phyloP scores from a whole-genome alignment of 2,888 invertebrate species.

The Acleris sparsana region DNA sequence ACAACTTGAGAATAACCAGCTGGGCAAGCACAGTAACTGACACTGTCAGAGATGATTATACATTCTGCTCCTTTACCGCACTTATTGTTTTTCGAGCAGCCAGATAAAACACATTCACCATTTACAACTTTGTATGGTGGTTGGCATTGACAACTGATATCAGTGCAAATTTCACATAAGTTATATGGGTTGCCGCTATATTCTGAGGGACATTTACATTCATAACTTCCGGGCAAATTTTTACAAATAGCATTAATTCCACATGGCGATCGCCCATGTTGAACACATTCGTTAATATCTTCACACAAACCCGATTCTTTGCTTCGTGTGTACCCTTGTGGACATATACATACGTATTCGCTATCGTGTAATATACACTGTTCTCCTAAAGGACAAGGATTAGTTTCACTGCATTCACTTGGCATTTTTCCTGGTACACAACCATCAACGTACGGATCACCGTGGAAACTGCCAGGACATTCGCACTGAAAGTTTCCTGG shows the following conservation, averaged over 20 bases:
- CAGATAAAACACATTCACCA: constrained; percentile 92
- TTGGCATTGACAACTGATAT: constrained; percentile 93
- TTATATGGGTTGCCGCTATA: constrained; percentile 96
- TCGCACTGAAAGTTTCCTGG: constrained; percentile 94
- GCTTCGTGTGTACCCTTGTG: constrained; percentile 93
- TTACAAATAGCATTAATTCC: constrained; percentile 95
- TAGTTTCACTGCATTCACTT: constrained; percentile 87
- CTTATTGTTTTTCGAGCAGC: constrained; percentile 90
- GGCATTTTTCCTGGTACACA: constrained; percentile 87
- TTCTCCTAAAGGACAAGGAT: constrained; percentile 93
- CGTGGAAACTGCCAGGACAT: constrained; percentile 91
- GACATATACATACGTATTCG: constrained; percentile 94
- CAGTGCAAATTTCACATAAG: constrained; percentile 92
- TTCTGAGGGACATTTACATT: constrained; percentile 94
- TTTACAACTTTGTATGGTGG: constrained; percentile 93
- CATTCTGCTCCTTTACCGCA: constrained; percentile 95
- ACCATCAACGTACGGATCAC: constrained; percentile 91
- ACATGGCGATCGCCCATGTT: constrained; percentile 90
- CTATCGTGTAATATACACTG: constrained; percentile 92
- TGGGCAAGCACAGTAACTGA: constrained; percentile 96
- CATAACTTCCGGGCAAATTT: constrained; percentile 96
- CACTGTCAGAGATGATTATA: constrained; percentile 93
- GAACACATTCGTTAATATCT: constrained; percentile 93
- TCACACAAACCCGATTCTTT: constrained; percentile 89
- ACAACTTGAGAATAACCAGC: constrained; percentile 90